A percentile compares a stretch with the other conserved stretches of the same genome.
Evolutionary conservation across 2,888 invertebrate genomes (phyloP).

Genomic region (Eueremaeus valkanovi): DNA sequence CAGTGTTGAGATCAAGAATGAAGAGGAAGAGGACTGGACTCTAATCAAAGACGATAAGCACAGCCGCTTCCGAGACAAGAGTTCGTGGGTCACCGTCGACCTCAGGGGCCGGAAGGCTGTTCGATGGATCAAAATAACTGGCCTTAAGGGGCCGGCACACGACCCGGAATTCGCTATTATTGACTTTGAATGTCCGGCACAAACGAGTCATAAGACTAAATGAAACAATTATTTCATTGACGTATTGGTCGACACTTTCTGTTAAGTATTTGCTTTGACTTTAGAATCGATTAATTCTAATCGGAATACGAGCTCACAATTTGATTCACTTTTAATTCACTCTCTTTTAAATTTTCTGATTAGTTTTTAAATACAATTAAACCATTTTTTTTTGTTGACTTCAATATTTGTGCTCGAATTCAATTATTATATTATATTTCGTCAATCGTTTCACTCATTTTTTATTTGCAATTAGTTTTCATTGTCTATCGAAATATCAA

Average conservation of each 20-base stretch:
- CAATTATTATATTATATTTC: too few species aligned
- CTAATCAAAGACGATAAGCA: neutral
- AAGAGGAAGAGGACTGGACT: neutral
- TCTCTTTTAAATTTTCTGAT: too few species aligned
- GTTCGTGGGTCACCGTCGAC: neutral
- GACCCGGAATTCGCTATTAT: constrained; percentile 18
- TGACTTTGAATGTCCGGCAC: constrained; percentile 19
- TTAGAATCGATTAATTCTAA: neutral
- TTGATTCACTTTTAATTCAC: neutral
- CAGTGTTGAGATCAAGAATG: neutral
- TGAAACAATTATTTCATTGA: neutral
- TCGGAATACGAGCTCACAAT: neutral
- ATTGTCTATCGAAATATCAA: too few species aligned
- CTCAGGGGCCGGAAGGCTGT: neutral
- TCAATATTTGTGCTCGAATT: too few species aligned
- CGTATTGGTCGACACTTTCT: neutral
- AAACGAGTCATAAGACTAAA: neutral
- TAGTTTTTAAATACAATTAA: too few species aligned
- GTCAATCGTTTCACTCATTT: too few species aligned
- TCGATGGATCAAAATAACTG: neutral
- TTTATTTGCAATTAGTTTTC: neutral
- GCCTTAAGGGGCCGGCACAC: neutral
- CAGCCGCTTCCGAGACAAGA: neutral
- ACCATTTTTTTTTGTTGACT: too few species aligned
- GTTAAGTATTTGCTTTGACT: too few species aligned